Base-by-base conservation (phyloP, 2,113 vertebrate genomes). In the Hyperopisus bebe region DNA sequence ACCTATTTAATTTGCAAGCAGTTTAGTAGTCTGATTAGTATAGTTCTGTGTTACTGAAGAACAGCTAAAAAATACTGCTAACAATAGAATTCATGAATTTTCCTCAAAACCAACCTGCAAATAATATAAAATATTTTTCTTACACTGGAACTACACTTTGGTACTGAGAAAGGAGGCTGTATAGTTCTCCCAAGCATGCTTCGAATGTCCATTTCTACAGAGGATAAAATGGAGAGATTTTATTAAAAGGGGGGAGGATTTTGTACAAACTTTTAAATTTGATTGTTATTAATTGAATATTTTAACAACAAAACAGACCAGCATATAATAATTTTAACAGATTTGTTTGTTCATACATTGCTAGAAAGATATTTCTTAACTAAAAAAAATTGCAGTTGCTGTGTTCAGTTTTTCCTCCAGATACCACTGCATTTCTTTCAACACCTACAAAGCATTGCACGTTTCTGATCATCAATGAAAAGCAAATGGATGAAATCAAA, bases 401-500 rank as follows among this genome's bases (percentile, higher is more conserved):
- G 74, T 80, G 31, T 39, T 7, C 9, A 5, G 66, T 21, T 50
- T 66, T 7, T 42, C 27, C 31, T 47, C 1, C n/a, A 8, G 83
- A 19, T 35, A 70, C 10, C n/a, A 31, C 27, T 31, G 62, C 62
- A 13, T 70, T 70, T 70, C n/a, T 3, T 70, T 70, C 62, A 70
- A 31, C n/a, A 4, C 62, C 62, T 70, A 70, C 62, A 70, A 70
- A 31, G n/a, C 62, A 31, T 31, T 70, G n/a, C 89, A 50, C 21
- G 11, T 31, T 42, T 15, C 83, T 47, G 77, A 51, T 42, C 86
- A 89, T 91, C 90, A 91, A 88, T 50, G 92, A 94, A 92, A 90
- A 93, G 90, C 93, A 94, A 90, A 92, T 93, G 92, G 91, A 93
- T 90, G 70, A 51, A 90, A 89, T 92, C 46, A 55, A 62, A 90